Evolutionary conservation across 2,797 vertebrate genomes (phyloP).

Genomic region (Pempheris klunzingeri): DNA sequence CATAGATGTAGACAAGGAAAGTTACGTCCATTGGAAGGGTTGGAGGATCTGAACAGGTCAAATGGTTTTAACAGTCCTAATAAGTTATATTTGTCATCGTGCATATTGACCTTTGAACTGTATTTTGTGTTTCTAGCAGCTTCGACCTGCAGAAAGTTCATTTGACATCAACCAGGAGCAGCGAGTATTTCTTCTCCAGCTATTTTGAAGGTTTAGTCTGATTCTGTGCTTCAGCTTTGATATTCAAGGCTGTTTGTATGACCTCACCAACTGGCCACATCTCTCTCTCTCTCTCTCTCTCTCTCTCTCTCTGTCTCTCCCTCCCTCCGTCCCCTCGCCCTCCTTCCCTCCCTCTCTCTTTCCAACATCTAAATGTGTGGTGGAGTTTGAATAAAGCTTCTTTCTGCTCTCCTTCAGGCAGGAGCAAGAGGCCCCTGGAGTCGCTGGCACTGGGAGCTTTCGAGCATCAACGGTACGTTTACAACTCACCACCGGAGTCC

Average conservation of each 20-base stretch:
- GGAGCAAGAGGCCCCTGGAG: constrained; percentile 79
- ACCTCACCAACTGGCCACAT: constrained; percentile 70
- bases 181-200: background rate
- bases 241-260: constrained; percentile 58
- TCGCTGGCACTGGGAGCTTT: constrained; percentile 69
- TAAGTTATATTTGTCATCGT: background rate
- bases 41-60: no score
- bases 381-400: constrained; percentile 84
- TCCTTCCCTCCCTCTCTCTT: constrained; percentile 38
- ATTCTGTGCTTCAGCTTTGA: constrained; percentile 34
- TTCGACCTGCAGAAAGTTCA: background rate
- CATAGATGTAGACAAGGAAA: no score
- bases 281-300: constrained; percentile 38
- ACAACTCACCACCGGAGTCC: constrained; percentile 39
- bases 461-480: constrained; percentile 78
- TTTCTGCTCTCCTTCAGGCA: constrained; percentile 83
- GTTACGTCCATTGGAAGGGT: no score
- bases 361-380: constrained; percentile 79
- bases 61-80: background rate
- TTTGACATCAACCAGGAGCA: background rate
- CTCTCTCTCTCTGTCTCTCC: constrained; percentile 21
- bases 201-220: background rate
- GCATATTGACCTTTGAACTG: background rate
- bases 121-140: background rate
- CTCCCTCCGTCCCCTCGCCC: constrained; percentile 37